phyloP scores from a whole-genome alignment of 2,113 vertebrate species.

The Rhipidura dahli region DNA sequence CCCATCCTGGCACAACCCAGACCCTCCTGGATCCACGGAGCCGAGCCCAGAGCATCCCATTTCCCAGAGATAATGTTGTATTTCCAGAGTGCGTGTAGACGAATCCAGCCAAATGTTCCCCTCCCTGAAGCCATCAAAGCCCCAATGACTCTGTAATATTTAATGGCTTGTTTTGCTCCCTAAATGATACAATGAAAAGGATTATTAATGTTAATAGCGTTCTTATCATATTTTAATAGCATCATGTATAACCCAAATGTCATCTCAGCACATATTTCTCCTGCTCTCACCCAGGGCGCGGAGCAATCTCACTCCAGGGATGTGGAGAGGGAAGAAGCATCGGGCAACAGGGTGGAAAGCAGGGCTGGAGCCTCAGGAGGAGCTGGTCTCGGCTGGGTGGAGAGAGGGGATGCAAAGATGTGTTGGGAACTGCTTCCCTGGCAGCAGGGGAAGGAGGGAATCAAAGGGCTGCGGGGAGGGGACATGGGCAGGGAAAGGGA shows the following conservation, averaged over 20 bases:
- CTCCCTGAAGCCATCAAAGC: conserved; percentile 71
- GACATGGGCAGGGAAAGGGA: no score
- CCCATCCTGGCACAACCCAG: accelerated
- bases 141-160: conserved; percentile 70
- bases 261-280: conserved; percentile 70
- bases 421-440: accelerated
- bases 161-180: conserved; percentile 77
- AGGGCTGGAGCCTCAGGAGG: background rate
- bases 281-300: conserved; percentile 56
- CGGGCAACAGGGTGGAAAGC: background rate
- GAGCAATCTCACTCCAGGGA: conserved; percentile 60
- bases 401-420: background rate
- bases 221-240: conserved; percentile 78
- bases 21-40: background rate
- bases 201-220: conserved; percentile 77
- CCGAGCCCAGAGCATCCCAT: background rate
- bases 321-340: background rate
- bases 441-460: background rate
- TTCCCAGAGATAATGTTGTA: conserved; percentile 35
- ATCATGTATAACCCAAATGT: conserved; percentile 74
- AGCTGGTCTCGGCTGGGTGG: background rate
- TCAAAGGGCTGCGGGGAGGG: accelerated
- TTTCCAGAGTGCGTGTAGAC: conserved; percentile 45
- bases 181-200: conserved; percentile 77
- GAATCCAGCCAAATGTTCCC: conserved; percentile 60